phyloP scores from a whole-genome alignment of 2,888 invertebrate species.

The Chrysomela aeneicollis region DNA sequence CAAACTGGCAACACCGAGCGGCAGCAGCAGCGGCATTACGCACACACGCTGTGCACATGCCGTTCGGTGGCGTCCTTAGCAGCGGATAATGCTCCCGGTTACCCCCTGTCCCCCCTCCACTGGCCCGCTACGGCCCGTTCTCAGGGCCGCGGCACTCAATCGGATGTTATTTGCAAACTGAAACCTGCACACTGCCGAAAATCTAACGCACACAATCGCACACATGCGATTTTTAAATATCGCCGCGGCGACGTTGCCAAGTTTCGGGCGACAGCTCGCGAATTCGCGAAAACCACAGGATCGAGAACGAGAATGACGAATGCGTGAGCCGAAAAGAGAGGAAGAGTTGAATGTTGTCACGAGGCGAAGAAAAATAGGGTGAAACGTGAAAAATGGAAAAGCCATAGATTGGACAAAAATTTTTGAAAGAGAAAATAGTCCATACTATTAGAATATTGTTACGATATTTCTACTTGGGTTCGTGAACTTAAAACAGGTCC shows the following conservation, averaged over 20 bases:
- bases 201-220: conserved; percentile 34
- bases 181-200: conserved; percentile 45
- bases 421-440: no score
- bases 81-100: conserved; percentile 70
- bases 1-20: neutral
- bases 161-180: conserved; percentile 53
- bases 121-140: conserved; percentile 44
- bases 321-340: no score
- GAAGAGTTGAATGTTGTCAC: no score
- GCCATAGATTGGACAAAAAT: no score
- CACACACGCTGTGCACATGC: conserved; percentile 60
- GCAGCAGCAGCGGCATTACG: conserved; percentile 32
- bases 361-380: no score
- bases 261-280: neutral
- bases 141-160: conserved; percentile 44
- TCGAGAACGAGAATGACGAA: no score
- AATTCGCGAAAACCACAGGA: conserved; percentile 5
- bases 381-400: no score
- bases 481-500: no score
- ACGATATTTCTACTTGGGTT: no score
- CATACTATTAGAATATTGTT: no score
- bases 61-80: conserved; percentile 63
- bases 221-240: conserved; percentile 32
- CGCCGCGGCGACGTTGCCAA: conserved; percentile 29
- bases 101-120: conserved; percentile 60